These are phyloP conservation scores for Vespertilio murinus DNA, from an alignment of 2,797 vertebrate genomes.

Conservation along the genomic window DNA sequence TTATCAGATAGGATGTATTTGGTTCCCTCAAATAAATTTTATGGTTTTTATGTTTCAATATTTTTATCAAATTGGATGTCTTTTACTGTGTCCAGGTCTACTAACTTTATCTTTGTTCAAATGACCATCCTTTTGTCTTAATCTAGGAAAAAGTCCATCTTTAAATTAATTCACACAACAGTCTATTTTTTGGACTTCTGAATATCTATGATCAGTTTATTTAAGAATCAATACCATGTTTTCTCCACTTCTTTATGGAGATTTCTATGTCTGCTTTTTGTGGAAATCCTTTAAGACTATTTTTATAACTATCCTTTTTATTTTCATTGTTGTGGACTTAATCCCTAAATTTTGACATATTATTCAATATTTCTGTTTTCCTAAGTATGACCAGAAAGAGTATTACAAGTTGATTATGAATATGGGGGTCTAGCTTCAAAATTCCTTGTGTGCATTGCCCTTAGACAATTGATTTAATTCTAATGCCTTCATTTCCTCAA, in stretches of 20 bases:
- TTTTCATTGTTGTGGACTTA: not conserved
- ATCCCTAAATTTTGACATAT: not conserved
- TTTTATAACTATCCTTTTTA: not conserved
- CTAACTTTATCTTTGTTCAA: not conserved
- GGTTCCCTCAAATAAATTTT: not conserved
- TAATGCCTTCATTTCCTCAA: not conserved
- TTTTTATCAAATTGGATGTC: not conserved
- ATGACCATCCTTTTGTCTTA: not conserved
- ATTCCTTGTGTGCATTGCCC: not conserved
- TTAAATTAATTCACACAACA: not conserved
- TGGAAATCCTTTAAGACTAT: not conserved
- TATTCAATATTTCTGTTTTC: not conserved
- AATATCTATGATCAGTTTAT: not conserved
- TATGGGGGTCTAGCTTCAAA: not conserved
- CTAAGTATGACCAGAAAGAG: not conserved
- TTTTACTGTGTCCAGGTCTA: not conserved
- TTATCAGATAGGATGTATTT: not conserved
- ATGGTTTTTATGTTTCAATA: not conserved
- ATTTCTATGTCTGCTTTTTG: not conserved
- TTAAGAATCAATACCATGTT: not conserved
- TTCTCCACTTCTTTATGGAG: not conserved
- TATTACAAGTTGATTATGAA: not conserved
- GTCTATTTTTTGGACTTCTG: not conserved
- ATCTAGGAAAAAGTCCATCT: not conserved
- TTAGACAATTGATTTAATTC: not conserved